Evolutionary conservation across 1,140 invertebrate genomes (phyloP).

Genomic region (Colletes gigas): DNA sequence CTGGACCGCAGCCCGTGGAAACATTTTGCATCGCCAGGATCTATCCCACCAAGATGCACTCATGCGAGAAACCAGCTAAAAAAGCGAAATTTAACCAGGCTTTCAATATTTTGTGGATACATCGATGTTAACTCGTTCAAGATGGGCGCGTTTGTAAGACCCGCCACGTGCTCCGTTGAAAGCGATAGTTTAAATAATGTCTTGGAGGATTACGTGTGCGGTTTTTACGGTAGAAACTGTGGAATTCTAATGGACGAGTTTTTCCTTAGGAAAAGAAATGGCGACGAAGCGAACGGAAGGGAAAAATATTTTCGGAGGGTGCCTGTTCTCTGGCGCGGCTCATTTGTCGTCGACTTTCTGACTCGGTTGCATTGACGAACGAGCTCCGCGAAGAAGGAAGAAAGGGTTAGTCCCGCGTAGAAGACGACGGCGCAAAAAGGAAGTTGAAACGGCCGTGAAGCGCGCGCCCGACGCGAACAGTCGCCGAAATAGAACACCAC

Average conservation of each 20-base stretch:
- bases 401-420: slow-evolving; percentile 56
- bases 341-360: slow-evolving; percentile 73
- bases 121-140: too few species aligned
- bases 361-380: slow-evolving; percentile 70
- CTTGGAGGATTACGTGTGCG: too few species aligned
- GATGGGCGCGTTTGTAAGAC: too few species aligned
- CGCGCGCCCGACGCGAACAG: slow-evolving; percentile 16
- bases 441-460: slow-evolving; percentile 30
- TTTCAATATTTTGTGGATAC: too few species aligned
- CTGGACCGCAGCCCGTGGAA: background rate
- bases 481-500: slow-evolving; percentile 76
- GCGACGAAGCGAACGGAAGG: slow-evolving; percentile 27
- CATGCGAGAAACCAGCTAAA: too few species aligned
- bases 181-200: too few species aligned
- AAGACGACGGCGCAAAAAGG: slow-evolving; percentile 56
- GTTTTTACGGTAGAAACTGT: too few species aligned
- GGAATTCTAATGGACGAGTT: too few species aligned
- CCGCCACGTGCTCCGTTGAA: too few species aligned
- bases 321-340: slow-evolving; percentile 45
- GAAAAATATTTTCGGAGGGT: slow-evolving; percentile 47
- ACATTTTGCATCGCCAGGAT: background rate
- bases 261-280: background rate
- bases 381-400: slow-evolving; percentile 62
- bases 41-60: background rate
- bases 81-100: too few species aligned